phyloP scores from a whole-genome alignment of 2,888 invertebrate species.

The Caradrina kadenii region DNA sequence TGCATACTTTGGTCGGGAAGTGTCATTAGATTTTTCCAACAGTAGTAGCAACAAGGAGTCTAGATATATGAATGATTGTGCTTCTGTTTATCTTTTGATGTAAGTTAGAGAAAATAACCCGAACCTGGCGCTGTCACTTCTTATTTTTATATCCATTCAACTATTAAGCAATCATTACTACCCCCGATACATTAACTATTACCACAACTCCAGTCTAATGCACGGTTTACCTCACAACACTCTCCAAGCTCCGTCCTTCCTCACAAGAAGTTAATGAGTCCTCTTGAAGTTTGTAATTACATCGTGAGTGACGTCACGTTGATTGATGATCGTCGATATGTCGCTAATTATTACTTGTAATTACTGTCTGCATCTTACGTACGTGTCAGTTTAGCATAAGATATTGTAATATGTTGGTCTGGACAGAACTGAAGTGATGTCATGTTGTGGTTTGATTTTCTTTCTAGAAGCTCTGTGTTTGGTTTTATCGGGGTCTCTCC shows the following conservation, averaged over 20 bases:
- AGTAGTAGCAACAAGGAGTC: too few relatives aligned
- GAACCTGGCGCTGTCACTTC: too few relatives aligned
- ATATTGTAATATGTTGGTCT: not conserved
- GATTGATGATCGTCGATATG: conserved; percentile 55
- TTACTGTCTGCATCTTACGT: conserved; percentile 21
- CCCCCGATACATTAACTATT: too few relatives aligned
- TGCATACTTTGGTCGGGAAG: too few relatives aligned
- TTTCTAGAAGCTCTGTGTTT: not conserved
- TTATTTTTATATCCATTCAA: too few relatives aligned
- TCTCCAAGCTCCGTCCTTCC: conserved; percentile 37
- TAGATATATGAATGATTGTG: too few relatives aligned
- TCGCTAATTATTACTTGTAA: conserved; percentile 55
- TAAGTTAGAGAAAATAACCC: too few relatives aligned
- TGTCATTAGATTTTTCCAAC: too few relatives aligned
- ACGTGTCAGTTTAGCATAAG: conserved; percentile 22
- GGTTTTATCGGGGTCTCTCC: too few relatives aligned
- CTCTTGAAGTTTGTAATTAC: conserved; percentile 42
- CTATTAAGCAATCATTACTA: too few relatives aligned
- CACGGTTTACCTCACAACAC: conserved; percentile 5
- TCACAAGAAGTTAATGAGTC: conserved; percentile 48
- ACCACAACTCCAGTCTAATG: conserved; percentile 7
- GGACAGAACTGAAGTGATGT: not conserved
- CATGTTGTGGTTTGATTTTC: not conserved
- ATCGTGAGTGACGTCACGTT: conserved; percentile 37
- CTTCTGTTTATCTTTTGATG: too few relatives aligned